Evolutionary conservation across 1,140 invertebrate genomes (phyloP).

Genomic region (Choristoneura fumiferana): DNA sequence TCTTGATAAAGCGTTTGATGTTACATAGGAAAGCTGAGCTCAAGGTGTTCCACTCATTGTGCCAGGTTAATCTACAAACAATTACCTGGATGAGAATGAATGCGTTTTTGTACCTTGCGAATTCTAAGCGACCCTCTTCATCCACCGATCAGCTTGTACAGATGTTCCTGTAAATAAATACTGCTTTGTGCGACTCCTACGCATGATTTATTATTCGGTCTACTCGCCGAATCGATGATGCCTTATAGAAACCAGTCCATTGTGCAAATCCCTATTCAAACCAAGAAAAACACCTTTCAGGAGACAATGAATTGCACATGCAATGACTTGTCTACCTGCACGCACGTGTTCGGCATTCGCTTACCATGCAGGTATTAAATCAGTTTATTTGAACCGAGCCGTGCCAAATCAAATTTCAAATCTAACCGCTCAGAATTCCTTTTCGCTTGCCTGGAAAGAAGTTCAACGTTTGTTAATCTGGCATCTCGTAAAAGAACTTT

Average conservation of each 20-base stretch:
- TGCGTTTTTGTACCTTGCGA: slow-evolving; percentile 55
- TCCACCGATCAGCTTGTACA: slow-evolving; percentile 40
- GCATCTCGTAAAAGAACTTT: slow-evolving; percentile 42
- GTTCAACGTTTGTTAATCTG: slow-evolving; percentile 39
- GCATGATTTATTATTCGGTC: slow-evolving; percentile 63
- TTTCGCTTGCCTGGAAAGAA: slow-evolving; percentile 33
- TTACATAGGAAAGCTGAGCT: slow-evolving; percentile 28
- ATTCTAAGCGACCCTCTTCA: slow-evolving; percentile 42
- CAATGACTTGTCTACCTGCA: slow-evolving; percentile 57
- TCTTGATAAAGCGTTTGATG: slow-evolving; percentile 11
- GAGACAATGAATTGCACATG: slow-evolving; percentile 68
- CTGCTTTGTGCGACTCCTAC: slow-evolving; percentile 61
- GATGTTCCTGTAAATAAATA: slow-evolving; percentile 70
- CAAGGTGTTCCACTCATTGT: slow-evolving; percentile 68
- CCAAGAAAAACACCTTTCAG: slow-evolving; percentile 63
- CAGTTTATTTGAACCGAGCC: slow-evolving; percentile 35
- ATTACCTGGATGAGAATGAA: slow-evolving; percentile 63
- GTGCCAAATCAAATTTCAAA: slow-evolving; percentile 40
- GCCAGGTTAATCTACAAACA: slow-evolving; percentile 73
- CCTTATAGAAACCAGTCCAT: slow-evolving; percentile 50
- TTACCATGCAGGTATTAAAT: slow-evolving; percentile 50
- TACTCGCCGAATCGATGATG: slow-evolving; percentile 53
- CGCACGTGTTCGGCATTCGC: slow-evolving; percentile 73
- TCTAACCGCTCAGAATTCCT: slow-evolving; percentile 35
- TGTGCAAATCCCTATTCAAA: slow-evolving; percentile 67